Evolutionary conservation across 2,888 invertebrate genomes (phyloP).

Genomic region (Monopis laevigella): DNA sequence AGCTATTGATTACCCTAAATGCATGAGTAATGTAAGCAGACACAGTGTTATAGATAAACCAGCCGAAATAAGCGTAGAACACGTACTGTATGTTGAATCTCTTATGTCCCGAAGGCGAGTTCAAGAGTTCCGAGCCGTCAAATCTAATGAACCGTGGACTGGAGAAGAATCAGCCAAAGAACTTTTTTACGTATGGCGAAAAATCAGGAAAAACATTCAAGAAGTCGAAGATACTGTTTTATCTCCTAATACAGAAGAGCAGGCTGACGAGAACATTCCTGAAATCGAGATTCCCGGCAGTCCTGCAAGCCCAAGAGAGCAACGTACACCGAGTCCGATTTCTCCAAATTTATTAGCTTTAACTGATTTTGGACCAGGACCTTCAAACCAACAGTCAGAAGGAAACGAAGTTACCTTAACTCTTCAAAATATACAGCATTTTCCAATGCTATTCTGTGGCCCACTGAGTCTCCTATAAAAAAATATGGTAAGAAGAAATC

Average conservation of each 20-base stretch:
- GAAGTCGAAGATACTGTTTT: too few species aligned
- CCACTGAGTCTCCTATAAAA: constrained; percentile 13
- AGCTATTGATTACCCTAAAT: neutral
- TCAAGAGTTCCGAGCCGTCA: constrained; percentile 10
- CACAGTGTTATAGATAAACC: constrained; percentile 1
- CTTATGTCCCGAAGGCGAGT: constrained; percentile 10
- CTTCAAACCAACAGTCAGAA: too few species aligned
- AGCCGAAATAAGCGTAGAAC: constrained; percentile 1
- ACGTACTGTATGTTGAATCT: constrained; percentile 11
- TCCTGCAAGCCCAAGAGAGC: constrained; percentile 8
- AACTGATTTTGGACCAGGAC: too few species aligned
- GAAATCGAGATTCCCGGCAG: constrained; percentile 7
- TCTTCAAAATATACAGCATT: constrained; percentile 12
- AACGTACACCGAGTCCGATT: constrained; percentile 9
- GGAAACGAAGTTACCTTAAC: constrained; percentile 10
- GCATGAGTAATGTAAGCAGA: neutral
- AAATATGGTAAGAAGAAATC: neutral
- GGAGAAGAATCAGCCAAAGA: constrained; percentile 5
- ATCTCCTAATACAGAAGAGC: neutral
- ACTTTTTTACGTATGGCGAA: constrained; percentile 7
- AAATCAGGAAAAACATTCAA: constrained; percentile 1
- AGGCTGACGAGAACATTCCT: neutral
- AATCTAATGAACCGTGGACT: constrained; percentile 7
- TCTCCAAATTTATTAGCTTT: too few species aligned
- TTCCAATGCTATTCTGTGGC: constrained; percentile 12